A percentile compares a stretch with the other conserved stretches of the same genome.
Evolutionary conservation across 1,140 invertebrate species (phyloP).

Genomic region (Ctenoplectra terminalis): DNA sequence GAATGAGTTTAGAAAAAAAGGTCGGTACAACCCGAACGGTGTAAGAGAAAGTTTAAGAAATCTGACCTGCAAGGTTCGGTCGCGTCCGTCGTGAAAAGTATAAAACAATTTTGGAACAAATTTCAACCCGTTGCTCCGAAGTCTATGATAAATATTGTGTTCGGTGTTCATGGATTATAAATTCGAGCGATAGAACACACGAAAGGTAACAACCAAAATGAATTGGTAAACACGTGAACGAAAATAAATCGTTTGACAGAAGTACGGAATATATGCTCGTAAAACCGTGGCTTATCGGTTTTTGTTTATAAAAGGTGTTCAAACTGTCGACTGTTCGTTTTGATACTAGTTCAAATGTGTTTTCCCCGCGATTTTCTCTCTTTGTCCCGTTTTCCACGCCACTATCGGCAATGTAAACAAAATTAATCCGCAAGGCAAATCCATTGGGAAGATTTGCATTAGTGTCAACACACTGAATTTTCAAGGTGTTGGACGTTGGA

Average conservation of each 20-base stretch:
- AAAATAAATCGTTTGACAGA: neutral
- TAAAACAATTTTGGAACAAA: neutral
- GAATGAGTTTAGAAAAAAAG: neutral
- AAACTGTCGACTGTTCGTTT: neutral
- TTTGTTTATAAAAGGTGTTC: neutral
- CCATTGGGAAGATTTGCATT: neutral
- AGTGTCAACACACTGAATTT: neutral
- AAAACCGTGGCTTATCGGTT: neutral
- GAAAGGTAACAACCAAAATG: neutral
- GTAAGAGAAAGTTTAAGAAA: conserved; percentile 13
- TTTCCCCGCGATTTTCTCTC: neutral
- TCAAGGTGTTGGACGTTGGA: neutral
- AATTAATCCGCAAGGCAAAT: neutral
- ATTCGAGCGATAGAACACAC: neutral
- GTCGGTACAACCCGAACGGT: neutral
- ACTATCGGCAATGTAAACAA: neutral
- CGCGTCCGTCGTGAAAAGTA: neutral
- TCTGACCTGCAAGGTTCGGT: neutral
- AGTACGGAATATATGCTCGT: neutral
- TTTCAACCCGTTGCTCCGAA: too few relatives aligned
- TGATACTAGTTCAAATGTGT: neutral
- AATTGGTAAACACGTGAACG: neutral
- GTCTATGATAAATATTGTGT: too few relatives aligned
- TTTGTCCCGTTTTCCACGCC: neutral
- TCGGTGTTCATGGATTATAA: neutral